phyloP scores from a whole-genome alignment of 1,140 invertebrate genomes.

The Drosophila tani region DNA sequence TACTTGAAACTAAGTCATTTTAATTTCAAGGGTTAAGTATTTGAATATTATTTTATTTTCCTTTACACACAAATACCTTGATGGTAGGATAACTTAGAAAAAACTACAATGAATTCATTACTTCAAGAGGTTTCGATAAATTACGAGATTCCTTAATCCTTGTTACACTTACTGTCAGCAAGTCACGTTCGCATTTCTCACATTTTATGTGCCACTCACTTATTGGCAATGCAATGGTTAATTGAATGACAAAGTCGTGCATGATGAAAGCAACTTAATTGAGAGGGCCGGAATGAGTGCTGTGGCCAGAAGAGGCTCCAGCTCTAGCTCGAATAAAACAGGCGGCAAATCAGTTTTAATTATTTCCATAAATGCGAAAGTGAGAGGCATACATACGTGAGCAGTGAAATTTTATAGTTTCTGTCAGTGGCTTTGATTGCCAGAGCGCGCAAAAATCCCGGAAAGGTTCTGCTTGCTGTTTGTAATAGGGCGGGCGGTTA shows the following conservation, averaged over 20 bases:
- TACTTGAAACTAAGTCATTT: no score
- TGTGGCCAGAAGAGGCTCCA: constrained; percentile 12
- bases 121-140: background rate
- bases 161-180: background rate
- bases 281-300: constrained; percentile 4
- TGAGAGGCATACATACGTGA: constrained; percentile 57
- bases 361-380: constrained; percentile 71
- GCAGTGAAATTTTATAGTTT: constrained; percentile 57
- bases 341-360: constrained; percentile 75
- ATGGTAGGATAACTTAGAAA: no score
- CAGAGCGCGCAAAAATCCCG: constrained; percentile 54
- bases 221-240: constrained; percentile 54
- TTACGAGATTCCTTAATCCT: background rate
- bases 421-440: constrained; percentile 64
- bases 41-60: no score
- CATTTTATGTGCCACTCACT: constrained; percentile 53
- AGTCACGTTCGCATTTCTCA: constrained; percentile 56
- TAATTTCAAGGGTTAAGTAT: no score
- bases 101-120: background rate
- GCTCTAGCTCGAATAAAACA: constrained; percentile 42
- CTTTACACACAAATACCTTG: no score
- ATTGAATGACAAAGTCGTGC: constrained; percentile 72
- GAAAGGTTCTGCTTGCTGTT: background rate
- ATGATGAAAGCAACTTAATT: constrained; percentile 52
- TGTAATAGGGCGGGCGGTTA: constrained; percentile 1